These are phyloP conservation scores for Bembecia ichneumoniformis DNA, from an alignment of 2,888 invertebrate species.

Conservation along the genomic window DNA sequence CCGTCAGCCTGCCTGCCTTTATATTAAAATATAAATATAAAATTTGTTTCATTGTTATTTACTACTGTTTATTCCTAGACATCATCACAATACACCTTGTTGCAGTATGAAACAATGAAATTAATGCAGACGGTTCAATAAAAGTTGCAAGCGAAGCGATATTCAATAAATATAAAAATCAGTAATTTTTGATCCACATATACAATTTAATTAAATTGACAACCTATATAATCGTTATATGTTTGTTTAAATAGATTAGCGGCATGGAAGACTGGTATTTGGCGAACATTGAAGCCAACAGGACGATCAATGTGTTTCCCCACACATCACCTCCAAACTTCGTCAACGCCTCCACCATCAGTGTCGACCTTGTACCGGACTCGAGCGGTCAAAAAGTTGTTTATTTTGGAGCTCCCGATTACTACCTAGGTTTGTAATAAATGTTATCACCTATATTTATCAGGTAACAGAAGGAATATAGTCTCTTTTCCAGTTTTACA, in stretches of 20 bases:
- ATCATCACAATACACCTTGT: no score
- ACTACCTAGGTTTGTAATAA: constrained; percentile 73
- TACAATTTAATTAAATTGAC: no score
- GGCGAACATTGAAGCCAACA: constrained; percentile 65
- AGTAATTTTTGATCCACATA: not conserved
- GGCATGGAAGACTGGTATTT: constrained; percentile 80
- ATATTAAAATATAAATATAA: no score
- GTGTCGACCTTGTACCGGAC: constrained; percentile 57
- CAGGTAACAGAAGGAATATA: not conserved
- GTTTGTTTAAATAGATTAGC: constrained; percentile 44
- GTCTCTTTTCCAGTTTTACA: not conserved
- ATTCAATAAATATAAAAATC: no score
- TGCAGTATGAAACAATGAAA: no score
- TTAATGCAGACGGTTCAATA: no score
- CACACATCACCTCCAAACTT: constrained; percentile 33
- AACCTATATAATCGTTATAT: no score
- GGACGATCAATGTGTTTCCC: constrained; percentile 43
- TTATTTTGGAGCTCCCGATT: constrained; percentile 83
- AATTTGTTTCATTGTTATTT: no score
- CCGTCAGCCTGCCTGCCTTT: no score
- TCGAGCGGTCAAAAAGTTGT: constrained; percentile 64
- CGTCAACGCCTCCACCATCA: constrained; percentile 63
- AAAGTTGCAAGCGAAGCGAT: no score
- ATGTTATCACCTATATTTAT: not conserved
- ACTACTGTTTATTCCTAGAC: no score